These are phyloP conservation scores for Labrus mixtus DNA, from an alignment of 2,113 vertebrate genomes.

Conservation along the genomic window DNA sequence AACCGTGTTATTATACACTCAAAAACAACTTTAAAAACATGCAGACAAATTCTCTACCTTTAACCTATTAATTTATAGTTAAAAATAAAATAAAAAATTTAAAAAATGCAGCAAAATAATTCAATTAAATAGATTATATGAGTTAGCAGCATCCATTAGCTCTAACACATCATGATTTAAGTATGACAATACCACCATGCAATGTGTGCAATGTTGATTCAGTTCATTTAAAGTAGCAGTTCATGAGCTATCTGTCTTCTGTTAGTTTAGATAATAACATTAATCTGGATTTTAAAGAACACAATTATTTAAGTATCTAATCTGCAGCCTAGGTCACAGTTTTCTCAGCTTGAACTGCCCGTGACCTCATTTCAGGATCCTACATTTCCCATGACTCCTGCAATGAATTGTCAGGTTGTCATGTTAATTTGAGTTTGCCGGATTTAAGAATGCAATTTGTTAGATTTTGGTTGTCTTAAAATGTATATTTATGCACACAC, in stretches of 20 bases:
- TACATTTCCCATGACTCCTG: constrained; percentile 1
- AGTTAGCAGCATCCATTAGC: too few relatives aligned
- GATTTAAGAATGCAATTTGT: too few relatives aligned
- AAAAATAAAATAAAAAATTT: neutral
- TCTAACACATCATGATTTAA: neutral
- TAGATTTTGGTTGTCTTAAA: too few relatives aligned
- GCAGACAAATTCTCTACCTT: too few relatives aligned
- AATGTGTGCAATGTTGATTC: too few relatives aligned
- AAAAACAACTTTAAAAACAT: too few relatives aligned
- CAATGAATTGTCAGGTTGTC: neutral
- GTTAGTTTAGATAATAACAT: neutral
- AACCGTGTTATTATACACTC: too few relatives aligned
- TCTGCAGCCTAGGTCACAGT: neutral
- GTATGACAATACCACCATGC: neutral
- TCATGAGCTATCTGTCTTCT: neutral
- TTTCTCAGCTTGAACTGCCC: neutral
- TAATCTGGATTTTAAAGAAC: neutral
- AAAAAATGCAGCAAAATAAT: too few relatives aligned
- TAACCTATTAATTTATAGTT: too few relatives aligned
- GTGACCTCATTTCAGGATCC: constrained; percentile 14
- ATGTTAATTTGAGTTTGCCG: too few relatives aligned
- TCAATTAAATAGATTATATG: too few relatives aligned
- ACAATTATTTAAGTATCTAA: neutral
- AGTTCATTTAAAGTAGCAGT: neutral
- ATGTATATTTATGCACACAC: too few relatives aligned